Percentiles rank a stretch among this genome's conserved stretches.
Evolutionary conservation across 2,797 vertebrate species (phyloP).

Genomic region (Pangasius krempfi): DNA sequence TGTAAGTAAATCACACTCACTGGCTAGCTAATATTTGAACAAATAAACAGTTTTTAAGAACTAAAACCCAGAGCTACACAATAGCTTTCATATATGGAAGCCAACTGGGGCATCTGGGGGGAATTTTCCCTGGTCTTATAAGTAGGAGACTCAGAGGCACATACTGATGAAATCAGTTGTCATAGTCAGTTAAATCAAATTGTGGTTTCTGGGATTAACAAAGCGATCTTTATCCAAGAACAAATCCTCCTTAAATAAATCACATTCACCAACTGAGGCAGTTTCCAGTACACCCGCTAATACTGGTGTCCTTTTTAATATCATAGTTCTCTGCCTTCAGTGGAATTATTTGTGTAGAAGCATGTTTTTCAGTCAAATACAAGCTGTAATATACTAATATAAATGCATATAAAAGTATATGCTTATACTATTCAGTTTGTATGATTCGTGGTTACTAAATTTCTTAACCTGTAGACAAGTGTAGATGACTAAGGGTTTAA

Average conservation of each 20-base stretch:
- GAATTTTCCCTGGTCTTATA: not conserved
- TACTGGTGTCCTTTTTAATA: not conserved
- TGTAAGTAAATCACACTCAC: not conserved
- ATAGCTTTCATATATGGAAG: not conserved
- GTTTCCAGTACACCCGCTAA: not conserved
- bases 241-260: constrained; percentile 13
- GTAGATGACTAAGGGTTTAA: not conserved
- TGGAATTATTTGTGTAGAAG: not conserved
- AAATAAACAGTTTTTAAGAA: not conserved
- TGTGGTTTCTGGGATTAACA: not conserved
- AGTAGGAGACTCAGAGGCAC: not conserved
- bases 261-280: not conserved
- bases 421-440: not conserved
- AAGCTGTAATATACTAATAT: not conserved
- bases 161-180: constrained; percentile 12
- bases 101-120: not conserved
- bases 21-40: not conserved
- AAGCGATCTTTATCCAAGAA: not conserved
- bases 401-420: not conserved
- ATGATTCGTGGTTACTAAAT: not conserved
- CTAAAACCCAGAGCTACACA: not conserved
- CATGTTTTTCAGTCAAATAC: not conserved
- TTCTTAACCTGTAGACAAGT: not conserved
- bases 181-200: not conserved
- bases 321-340: not conserved